A percentile compares a stretch with the other conserved stretches of the same genome.
These are phyloP conservation scores for Agrotis puta DNA, from an alignment of 2,888 invertebrate genomes.

Conservation along the genomic window DNA sequence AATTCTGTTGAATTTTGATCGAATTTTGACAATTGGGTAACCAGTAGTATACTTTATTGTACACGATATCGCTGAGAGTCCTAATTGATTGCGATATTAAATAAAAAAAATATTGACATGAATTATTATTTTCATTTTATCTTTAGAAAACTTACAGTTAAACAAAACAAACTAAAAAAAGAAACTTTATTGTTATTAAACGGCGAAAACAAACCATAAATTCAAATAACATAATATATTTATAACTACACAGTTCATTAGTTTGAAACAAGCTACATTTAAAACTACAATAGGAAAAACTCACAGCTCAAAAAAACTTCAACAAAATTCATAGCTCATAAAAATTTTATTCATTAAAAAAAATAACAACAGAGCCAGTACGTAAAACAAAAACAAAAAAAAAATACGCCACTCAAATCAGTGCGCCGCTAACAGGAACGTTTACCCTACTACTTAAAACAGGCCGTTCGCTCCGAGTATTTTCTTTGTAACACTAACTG, in stretches of 20 bases:
- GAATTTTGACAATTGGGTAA: too few species aligned
- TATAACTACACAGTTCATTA: neutral
- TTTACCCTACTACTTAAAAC: slow-evolving; percentile 66
- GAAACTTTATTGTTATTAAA: neutral
- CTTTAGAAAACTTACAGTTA: too few species aligned
- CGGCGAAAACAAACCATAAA: neutral
- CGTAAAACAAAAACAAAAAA: slow-evolving; percentile 40
- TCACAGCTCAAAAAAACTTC: slow-evolving; percentile 8
- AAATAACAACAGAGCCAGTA: slow-evolving; percentile 38
- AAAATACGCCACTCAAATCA: slow-evolving; percentile 60
- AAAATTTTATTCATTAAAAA: slow-evolving; percentile 45
- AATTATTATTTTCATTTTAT: too few species aligned
- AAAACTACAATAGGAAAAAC: slow-evolving; percentile 3
- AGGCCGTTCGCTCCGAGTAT: slow-evolving; percentile 51
- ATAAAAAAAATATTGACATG: too few species aligned
- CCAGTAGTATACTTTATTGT: too few species aligned
- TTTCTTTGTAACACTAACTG: slow-evolving; percentile 70
- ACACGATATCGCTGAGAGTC: too few species aligned
- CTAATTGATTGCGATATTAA: too few species aligned
- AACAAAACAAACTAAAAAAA: too few species aligned
- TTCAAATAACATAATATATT: neutral
- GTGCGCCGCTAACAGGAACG: slow-evolving; percentile 46
- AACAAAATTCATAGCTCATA: slow-evolving; percentile 16
- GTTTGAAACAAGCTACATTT: neutral
- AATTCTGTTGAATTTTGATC: too few species aligned